A percentile compares a stretch with the other conserved stretches of the same genome.
phyloP scores from a whole-genome alignment of 2,888 invertebrate genomes.

The Sussaba pulchella region DNA sequence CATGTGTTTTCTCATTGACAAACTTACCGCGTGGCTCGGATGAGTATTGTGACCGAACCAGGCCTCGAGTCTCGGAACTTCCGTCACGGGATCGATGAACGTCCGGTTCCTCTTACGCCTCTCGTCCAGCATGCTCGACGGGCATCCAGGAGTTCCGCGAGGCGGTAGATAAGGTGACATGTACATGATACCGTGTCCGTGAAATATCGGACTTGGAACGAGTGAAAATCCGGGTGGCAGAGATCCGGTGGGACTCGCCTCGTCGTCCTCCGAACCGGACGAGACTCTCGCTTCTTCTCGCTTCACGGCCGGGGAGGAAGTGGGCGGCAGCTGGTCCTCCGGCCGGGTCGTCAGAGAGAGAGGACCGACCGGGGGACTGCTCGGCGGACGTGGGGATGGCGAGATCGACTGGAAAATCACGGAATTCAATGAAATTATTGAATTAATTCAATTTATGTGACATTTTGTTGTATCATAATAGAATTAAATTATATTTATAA shows the following conservation, averaged over 20 bases:
- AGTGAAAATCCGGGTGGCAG: constrained; percentile 90
- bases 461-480: not conserved
- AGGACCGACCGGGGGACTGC: constrained; percentile 80
- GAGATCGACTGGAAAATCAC: constrained; percentile 78
- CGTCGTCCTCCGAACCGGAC: constrained; percentile 86
- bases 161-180: constrained; percentile 94
- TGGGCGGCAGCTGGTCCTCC: constrained; percentile 80
- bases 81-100: constrained; percentile 99
- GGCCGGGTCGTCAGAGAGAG: constrained; percentile 81
- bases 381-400: constrained; percentile 81
- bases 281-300: constrained; percentile 81
- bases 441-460: too few relatives aligned
- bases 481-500: too few relatives aligned
- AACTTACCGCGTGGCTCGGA: constrained; percentile 92
- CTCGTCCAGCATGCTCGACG: constrained; percentile 90
- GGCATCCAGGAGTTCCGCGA: constrained; percentile 80
- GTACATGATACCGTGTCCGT: constrained; percentile 94
- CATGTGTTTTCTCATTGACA: constrained; percentile 32
- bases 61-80: constrained; percentile 96
- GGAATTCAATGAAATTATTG: too few relatives aligned
- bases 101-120: constrained; percentile 98
- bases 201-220: constrained; percentile 94
- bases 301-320: constrained; percentile 79
- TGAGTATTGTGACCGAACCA: constrained; percentile 99
- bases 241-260: constrained; percentile 84